Base-by-base conservation (phyloP, 2,797 vertebrate species). In the Scarus forsteni region DNA sequence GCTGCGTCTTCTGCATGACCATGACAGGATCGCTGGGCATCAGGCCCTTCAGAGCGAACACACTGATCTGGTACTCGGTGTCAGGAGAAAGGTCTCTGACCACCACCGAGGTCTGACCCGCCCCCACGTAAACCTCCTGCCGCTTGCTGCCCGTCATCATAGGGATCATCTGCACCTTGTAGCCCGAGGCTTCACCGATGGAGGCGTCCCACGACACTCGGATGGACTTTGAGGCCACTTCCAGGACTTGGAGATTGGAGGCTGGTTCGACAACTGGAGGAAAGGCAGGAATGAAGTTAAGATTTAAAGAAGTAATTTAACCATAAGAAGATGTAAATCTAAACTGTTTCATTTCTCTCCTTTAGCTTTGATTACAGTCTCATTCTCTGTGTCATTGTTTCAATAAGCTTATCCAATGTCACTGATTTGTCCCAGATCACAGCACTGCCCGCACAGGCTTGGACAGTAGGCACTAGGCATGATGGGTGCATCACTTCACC, bases 171-270 rank as follows among this genome's bases (percentile, higher is more conserved):
- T 98, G 95, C 60, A 99, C 56, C 75, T 95, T 96, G 87, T 99
- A 99, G 16, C 96, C 96, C 0, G 96, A 95, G 62, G 97, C 90
- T 7, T 96, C 93, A 3, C 96, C 96, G 8, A 89, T 66, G 8
- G 98, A 97, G 12, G 95, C 85, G 43, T 91, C 93, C 98, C 98
- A 99, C 14, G 81, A 91, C 60, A 99, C 81, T 39, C 93, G 93
- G 85, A 99, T 88, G 11, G 96, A 97, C 87, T 97, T 98, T 1
- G 97, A 98, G 11, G 96, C 92, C 61, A 96, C 85, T 77, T 99
- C 97, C n/a, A 89, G 90, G 38, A 97, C 95, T 50, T 94, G 89
- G 55, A 99, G 90, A 87, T 96, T 95, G 43, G 95, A 95, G 67
- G 97, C 95, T 63, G 97, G 94, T 19, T 99, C 97, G 10, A 99